Conservation (phyloP, 1,140 invertebrate species). For the Drosophila cardini region DNA sequence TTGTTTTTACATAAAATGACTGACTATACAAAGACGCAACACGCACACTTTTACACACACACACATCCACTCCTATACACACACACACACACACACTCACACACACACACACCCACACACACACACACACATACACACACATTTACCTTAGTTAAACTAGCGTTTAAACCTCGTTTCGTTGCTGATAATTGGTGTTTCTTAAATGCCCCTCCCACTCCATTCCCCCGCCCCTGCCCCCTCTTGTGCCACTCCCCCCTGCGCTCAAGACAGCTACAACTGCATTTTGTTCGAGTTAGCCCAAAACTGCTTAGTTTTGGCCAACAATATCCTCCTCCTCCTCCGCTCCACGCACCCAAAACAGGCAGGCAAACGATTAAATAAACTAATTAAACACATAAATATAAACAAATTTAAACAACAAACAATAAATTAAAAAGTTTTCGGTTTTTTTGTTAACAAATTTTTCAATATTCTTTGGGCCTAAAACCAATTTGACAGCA, state of each 20-base stretch:
- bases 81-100: slow-evolving; percentile 43
- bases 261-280: background rate
- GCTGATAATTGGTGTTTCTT: slow-evolving; percentile 84
- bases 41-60: too few species aligned
- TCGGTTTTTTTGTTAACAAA: slow-evolving; percentile 13
- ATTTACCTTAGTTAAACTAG: slow-evolving; percentile 69
- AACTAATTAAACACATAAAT: slow-evolving; percentile 66
- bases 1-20: slow-evolving; percentile 57
- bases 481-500: slow-evolving; percentile 21
- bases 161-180: slow-evolving; percentile 75
- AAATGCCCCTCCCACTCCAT: slow-evolving; percentile 47
- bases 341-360: slow-evolving; percentile 16
- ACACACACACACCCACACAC: background rate
- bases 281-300: slow-evolving; percentile 56
- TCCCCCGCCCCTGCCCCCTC: background rate
- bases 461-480: background rate
- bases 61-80: too few species aligned
- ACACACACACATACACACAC: slow-evolving; percentile 46
- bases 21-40: slow-evolving; percentile 76
- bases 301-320: slow-evolving; percentile 24
- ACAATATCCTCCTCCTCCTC: slow-evolving; percentile 16
- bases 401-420: too few species aligned
- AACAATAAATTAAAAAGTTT: too few species aligned
- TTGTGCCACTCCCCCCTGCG: too few species aligned
- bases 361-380: slow-evolving; percentile 76